Conservation (phyloP, 2,797 vertebrate species). For the Gallinago nigripennis region DNA sequence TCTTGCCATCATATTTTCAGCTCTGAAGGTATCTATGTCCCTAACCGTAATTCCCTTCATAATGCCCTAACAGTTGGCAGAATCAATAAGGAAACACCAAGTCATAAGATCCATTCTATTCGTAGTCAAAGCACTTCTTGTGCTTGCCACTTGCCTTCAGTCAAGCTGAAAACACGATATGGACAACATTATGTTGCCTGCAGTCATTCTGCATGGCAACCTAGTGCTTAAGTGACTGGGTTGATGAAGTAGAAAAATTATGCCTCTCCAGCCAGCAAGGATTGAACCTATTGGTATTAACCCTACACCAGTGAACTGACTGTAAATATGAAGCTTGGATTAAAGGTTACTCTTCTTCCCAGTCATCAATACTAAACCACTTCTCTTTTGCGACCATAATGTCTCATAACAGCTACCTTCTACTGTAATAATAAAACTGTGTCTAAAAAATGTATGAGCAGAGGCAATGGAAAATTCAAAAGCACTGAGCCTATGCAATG, state of each 20-base stretch:
- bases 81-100: neutral
- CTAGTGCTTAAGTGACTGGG: neutral
- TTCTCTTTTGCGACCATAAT: neutral
- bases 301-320: neutral
- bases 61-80: neutral
- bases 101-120: neutral
- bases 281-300: neutral
- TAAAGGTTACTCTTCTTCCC: neutral
- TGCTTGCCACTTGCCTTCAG: neutral
- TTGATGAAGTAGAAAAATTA: neutral
- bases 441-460: neutral
- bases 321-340: neutral
- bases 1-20: neutral
- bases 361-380: neutral
- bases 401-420: neutral
- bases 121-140: neutral
- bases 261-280: neutral
- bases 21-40: neutral
- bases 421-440: neutral
- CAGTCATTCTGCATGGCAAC: neutral
- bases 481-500: neutral
- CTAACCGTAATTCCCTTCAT: neutral
- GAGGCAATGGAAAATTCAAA: slow-evolving; percentile 6
- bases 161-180: neutral
- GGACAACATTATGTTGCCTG: neutral